Evolutionary conservation across 1,140 invertebrate genomes (phyloP), one percentile per base, ranked within the genome.

Genomic region (Drosophila ogumai): DNA sequence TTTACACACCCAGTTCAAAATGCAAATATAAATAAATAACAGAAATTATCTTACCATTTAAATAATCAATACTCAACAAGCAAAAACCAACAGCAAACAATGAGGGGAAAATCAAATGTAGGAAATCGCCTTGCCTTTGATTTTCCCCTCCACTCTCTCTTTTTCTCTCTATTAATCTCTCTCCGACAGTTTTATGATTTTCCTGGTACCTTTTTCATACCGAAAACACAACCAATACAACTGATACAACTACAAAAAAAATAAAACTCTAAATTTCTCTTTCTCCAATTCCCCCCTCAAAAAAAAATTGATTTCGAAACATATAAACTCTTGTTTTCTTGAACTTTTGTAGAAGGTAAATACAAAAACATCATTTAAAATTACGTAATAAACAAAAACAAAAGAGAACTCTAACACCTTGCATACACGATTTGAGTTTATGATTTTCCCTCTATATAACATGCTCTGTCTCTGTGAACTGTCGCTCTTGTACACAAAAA

Each of bases 301-400:
- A 79, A 76, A 79, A 81, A 71, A 79, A 84, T 72, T 88, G 64
- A 82, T 91, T 91, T 90, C 85, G 81, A 82, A 90, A 81, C 84
- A 91, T 81, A 90, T 75, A 82, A 79, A 67, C 76, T 90, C 74
- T 91, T 91, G 90, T 90, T 91, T 91, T 91, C 90, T 90, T 90
- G 85, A 91, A 91, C 90, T 90, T 91, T 91, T 91, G 86, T 91
- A 91, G 90, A 91, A 91, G 90, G 90, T 91, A 91, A 91, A 85
- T 91, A 91, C 81, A 72, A 82, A 79, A 77, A 90, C 75, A 86
- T 79, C 68, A 64, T 82, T 78, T 68, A 73, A 80, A 63, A 69
- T 79, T 49, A 73, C 72, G 34, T 64, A 77, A 74, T 50, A 72
- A 55, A 72, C 71, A 61, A 65, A 50, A 56, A 15, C 4, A 50